Percentiles rank a stretch among this genome's conserved stretches.
These are phyloP conservation scores for Temnothorax rugatulus DNA, from an alignment of 2,888 invertebrate genomes.

Conservation along the genomic window DNA sequence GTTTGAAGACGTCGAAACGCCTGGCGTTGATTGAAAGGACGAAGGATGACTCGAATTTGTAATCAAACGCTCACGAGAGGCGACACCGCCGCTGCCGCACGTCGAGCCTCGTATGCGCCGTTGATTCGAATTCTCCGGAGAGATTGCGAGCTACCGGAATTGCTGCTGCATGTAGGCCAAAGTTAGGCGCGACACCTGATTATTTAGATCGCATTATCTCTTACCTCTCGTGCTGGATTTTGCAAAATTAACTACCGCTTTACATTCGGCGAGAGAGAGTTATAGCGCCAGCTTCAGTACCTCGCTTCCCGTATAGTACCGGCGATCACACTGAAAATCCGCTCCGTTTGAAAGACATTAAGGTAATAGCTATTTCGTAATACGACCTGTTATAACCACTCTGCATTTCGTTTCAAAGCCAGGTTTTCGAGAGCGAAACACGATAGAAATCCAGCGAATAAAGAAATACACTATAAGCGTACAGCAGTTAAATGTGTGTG, in stretches of 20 bases:
- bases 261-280: constrained; percentile 23
- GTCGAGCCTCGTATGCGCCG: constrained; percentile 50
- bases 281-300: constrained; percentile 33
- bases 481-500: not conserved
- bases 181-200: constrained; percentile 66
- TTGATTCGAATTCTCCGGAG: constrained; percentile 60
- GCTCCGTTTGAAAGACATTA: constrained; percentile 49
- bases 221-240: constrained; percentile 45
- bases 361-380: constrained; percentile 45
- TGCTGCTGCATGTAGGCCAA: constrained; percentile 52
- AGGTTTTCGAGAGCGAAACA: not conserved
- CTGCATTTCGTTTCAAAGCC: constrained; percentile 32
- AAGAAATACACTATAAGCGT: not conserved
- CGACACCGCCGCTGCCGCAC: constrained; percentile 27
- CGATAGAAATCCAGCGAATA: constrained; percentile 12
- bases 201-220: constrained; percentile 60
- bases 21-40: constrained; percentile 60
- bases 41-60: constrained; percentile 72
- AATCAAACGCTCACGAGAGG: constrained; percentile 67
- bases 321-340: constrained; percentile 43
- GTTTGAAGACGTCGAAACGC: constrained; percentile 55
- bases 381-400: constrained; percentile 20
- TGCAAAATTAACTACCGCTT: constrained; percentile 51
- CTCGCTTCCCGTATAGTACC: not conserved
- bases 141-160: constrained; percentile 54